These are phyloP conservation scores for Holothuria scabra DNA, from an alignment of 53 echinoderm and acorn worm genomes.

Conservation along the genomic window DNA sequence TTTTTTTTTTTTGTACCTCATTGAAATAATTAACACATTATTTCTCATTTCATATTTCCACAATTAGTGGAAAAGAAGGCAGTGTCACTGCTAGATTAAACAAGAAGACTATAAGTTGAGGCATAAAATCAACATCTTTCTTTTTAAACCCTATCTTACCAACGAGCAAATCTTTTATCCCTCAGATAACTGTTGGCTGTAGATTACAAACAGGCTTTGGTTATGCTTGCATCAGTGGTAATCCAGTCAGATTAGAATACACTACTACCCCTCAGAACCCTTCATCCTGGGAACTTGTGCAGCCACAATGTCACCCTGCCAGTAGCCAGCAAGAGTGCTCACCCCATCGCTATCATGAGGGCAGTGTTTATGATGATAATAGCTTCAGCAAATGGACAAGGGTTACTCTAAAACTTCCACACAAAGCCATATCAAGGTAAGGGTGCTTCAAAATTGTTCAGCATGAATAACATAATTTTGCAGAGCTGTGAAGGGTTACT, in stretches of 20 bases:
- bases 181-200: constrained; percentile 92
- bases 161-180: background rate
- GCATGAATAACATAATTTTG: too few species aligned
- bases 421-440: constrained; percentile 78
- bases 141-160: too few species aligned
- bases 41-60: too few species aligned
- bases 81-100: too few species aligned
- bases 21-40: too few species aligned
- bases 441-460: background rate
- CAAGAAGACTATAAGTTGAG: too few species aligned
- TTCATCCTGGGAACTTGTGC: constrained; percentile 68
- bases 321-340: constrained; percentile 50
- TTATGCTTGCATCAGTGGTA: constrained; percentile 56
- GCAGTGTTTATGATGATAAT: constrained; percentile 77
- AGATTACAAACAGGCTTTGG: constrained; percentile 37
- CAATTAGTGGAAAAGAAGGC: too few species aligned
- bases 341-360: constrained; percentile 66
- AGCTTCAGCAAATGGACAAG: constrained; percentile 70
- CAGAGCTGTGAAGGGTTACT: too few species aligned
- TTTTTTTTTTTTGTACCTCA: too few species aligned
- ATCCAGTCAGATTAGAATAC: constrained; percentile 77
- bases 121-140: too few species aligned
- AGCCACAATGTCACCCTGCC: constrained; percentile 77
- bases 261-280: constrained; percentile 64
- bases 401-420: constrained; percentile 74